Evolutionary conservation across 2,888 invertebrate species (phyloP).

Genomic region (Leucophenga montana): DNA sequence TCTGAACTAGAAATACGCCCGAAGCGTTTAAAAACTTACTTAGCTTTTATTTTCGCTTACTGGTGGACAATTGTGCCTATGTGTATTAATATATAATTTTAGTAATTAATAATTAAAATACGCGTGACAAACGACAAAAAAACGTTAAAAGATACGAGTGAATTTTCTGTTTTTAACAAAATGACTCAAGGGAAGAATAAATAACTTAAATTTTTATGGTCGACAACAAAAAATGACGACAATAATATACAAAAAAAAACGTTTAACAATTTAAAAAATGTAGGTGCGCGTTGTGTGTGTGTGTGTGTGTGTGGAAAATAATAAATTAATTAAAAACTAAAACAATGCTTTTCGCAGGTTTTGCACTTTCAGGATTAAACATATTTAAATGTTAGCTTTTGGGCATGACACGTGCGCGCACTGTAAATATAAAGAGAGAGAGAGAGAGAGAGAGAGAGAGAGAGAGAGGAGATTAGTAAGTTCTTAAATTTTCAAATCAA

Average conservation of each 20-base stretch:
- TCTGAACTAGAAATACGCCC: slow-evolving; percentile 16
- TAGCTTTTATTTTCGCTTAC: neutral
- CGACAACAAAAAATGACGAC: neutral
- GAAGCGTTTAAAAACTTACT: neutral
- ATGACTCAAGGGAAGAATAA: neutral
- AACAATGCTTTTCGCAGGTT: neutral
- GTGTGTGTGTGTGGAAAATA: neutral
- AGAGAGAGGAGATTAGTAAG: no score
- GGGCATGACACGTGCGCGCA: slow-evolving; percentile 75
- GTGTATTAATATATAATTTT: neutral
- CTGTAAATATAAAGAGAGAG: slow-evolving; percentile 70
- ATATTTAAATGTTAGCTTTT: slow-evolving; percentile 59
- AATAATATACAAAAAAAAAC: neutral
- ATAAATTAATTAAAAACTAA: slow-evolving; percentile 14
- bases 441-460: neutral
- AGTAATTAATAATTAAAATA: neutral
- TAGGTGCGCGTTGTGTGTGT: no score
- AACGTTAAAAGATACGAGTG: neutral
- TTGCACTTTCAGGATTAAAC: slow-evolving; percentile 3
- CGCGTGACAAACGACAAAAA: slow-evolving; percentile 5
- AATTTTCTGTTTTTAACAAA: neutral
- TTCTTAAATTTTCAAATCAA: neutral
- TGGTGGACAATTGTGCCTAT: neutral
- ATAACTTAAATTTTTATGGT: neutral
- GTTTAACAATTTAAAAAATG: neutral